Conservation (phyloP, 2,113 vertebrate genomes). For the Helogale parvula region DNA sequence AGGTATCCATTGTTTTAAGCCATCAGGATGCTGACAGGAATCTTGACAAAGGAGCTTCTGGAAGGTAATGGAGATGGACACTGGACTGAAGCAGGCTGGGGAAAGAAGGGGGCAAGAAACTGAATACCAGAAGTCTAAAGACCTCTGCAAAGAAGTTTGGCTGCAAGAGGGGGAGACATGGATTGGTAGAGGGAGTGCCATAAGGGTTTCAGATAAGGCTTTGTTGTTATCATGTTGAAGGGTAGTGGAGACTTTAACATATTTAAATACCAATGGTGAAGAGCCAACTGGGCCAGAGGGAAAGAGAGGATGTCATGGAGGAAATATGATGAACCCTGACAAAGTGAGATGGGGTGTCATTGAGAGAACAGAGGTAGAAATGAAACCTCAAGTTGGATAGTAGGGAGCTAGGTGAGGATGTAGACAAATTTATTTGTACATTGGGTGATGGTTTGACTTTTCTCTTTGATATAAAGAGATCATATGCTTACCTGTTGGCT, state of each 20-base stretch:
- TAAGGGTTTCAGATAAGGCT: neutral
- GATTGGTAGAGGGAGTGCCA: neutral
- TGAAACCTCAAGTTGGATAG: neutral
- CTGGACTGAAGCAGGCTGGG: neutral
- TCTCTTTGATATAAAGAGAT: neutral
- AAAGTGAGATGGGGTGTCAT: neutral
- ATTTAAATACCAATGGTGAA: neutral
- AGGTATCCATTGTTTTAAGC: neutral
- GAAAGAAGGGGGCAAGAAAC: neutral
- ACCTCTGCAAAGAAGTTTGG: neutral
- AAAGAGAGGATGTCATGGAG: neutral
- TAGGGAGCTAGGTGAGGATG: neutral
- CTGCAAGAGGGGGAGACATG: neutral
- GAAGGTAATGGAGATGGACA: neutral
- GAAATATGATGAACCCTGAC: neutral
- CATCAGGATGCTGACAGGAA: fast-evolving
- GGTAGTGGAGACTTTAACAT: neutral
- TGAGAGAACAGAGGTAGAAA: neutral
- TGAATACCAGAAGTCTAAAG: neutral
- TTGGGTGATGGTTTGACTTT: neutral
- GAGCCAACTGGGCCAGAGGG: neutral
- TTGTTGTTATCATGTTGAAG: neutral
- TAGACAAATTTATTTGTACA: neutral
- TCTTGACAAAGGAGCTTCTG: neutral
- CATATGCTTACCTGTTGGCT: neutral